These are phyloP conservation scores for Augiades crinisus DNA, from an alignment of 2,888 invertebrate species.

Conservation along the genomic window DNA sequence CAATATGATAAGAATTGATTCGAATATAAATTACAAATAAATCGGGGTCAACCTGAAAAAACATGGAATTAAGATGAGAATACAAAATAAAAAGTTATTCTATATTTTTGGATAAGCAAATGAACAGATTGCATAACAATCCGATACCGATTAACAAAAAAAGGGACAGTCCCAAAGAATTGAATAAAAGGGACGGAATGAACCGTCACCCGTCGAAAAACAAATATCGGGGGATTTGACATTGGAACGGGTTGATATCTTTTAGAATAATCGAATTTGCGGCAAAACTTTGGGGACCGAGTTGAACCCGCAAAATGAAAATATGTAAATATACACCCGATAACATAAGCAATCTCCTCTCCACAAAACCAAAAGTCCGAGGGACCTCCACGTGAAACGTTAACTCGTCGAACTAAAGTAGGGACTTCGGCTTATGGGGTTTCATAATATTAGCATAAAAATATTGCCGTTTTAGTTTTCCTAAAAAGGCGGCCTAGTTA, in stretches of 20 bases:
- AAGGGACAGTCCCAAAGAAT: slow-evolving; percentile 29
- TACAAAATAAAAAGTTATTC: no score
- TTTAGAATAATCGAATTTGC: slow-evolving; percentile 37
- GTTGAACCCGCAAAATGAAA: slow-evolving; percentile 31
- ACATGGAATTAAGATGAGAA: background rate
- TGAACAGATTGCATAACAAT: background rate
- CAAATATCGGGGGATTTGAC: slow-evolving; percentile 33
- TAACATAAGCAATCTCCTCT: slow-evolving; percentile 32
- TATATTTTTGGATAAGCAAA: slow-evolving; percentile 2
- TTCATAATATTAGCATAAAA: slow-evolving; percentile 5
- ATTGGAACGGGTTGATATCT: slow-evolving; percentile 34
- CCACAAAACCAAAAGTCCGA: slow-evolving; percentile 30
- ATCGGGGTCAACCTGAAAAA: slow-evolving; percentile 2
- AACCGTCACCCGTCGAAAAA: slow-evolving; percentile 29
- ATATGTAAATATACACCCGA: slow-evolving; percentile 39
- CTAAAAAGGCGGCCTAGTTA: no score
- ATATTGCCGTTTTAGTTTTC: no score
- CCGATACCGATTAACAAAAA: slow-evolving; percentile 26
- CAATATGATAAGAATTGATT: background rate
- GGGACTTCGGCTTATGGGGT: slow-evolving; percentile 7
- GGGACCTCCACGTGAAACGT: slow-evolving; percentile 4
- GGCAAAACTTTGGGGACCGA: slow-evolving; percentile 35
- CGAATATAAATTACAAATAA: background rate
- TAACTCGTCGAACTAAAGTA: slow-evolving; percentile 16
- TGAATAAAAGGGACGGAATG: slow-evolving; percentile 30